These are phyloP conservation scores for Anagyrus pseudococci DNA, from an alignment of 2,888 invertebrate genomes.

Conservation along the genomic window DNA sequence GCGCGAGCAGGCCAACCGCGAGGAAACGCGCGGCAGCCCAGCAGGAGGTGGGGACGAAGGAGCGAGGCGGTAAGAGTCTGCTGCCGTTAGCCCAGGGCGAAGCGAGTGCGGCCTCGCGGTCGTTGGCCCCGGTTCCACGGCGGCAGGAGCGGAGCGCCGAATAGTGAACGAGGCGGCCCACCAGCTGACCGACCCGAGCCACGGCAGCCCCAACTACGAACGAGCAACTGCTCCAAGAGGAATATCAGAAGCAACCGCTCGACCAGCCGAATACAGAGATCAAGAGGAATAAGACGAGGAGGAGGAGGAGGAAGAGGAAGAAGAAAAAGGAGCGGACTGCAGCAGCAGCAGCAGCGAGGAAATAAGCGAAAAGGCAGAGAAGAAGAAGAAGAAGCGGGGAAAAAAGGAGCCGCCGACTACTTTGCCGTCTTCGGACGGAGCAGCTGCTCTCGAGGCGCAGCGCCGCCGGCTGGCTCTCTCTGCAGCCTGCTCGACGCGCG, in stretches of 20 bases:
- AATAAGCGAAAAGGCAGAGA: not conserved
- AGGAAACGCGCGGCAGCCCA: slow-evolving; percentile 27
- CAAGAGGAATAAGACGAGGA: slow-evolving; percentile 47
- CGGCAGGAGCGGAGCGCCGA: slow-evolving; percentile 56
- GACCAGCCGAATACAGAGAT: slow-evolving; percentile 46
- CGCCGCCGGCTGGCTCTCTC: too few species aligned
- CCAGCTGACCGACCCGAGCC: too few species aligned
- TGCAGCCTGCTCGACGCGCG: not conserved
- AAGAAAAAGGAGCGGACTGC: slow-evolving; percentile 35
- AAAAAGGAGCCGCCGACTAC: not conserved
- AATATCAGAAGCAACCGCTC: slow-evolving; percentile 59
- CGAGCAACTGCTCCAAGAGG: slow-evolving; percentile 45
- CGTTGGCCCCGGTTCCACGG: slow-evolving; percentile 56
- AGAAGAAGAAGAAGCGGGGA: not conserved
- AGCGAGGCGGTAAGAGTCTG: not conserved
- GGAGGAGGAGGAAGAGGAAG: slow-evolving; percentile 44
- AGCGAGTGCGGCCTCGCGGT: slow-evolving; percentile 51
- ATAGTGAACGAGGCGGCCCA: too few species aligned
- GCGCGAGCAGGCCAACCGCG: slow-evolving; percentile 40
- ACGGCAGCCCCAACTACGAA: slow-evolving; percentile 29
- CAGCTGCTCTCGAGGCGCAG: too few species aligned
- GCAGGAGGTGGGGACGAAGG: not conserved
- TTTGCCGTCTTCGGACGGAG: too few species aligned
- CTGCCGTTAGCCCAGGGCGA: slow-evolving; percentile 36
- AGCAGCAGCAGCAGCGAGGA: slow-evolving; percentile 6